Conservation (phyloP, 2,888 invertebrate genomes). For the Volucella inflata region DNA sequence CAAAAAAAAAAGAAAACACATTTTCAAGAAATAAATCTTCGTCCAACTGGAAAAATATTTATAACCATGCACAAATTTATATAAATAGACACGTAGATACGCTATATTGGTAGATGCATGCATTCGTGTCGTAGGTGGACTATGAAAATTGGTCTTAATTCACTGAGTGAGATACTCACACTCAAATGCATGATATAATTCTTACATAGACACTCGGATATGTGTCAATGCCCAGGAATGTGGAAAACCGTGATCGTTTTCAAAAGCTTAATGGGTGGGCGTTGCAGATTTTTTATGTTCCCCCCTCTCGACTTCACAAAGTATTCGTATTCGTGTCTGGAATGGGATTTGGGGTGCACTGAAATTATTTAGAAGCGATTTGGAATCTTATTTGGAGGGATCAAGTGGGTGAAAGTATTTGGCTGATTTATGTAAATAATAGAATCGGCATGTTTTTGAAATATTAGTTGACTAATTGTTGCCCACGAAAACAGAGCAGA, state of each 20-base stretch:
- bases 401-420: neutral
- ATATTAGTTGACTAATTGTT: neutral
- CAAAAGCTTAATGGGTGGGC: conserved; percentile 33
- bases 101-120: neutral
- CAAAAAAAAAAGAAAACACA: neutral
- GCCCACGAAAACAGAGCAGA: too few relatives aligned
- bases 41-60: conserved; percentile 19
- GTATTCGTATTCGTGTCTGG: neutral
- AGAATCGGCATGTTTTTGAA: neutral
- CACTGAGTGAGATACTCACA: conserved; percentile 2
- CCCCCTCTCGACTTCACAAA: too few relatives aligned
- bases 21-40: neutral
- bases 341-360: neutral
- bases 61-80: neutral
- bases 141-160: conserved; percentile 29
- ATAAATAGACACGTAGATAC: too few relatives aligned
- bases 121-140: conserved; percentile 22
- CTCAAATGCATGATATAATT: conserved; percentile 34
- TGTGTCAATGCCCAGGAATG: conserved; percentile 65
- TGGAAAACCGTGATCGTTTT: conserved; percentile 64
- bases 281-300: conserved; percentile 5
- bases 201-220: conserved; percentile 46
- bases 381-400: conserved; percentile 5
- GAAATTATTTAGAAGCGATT: conserved; percentile 9
- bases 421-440: neutral